Evolutionary conservation across 2,888 invertebrate species (phyloP), one percentile per base, ranked within the genome.

Genomic region (Ophion costatus): DNA sequence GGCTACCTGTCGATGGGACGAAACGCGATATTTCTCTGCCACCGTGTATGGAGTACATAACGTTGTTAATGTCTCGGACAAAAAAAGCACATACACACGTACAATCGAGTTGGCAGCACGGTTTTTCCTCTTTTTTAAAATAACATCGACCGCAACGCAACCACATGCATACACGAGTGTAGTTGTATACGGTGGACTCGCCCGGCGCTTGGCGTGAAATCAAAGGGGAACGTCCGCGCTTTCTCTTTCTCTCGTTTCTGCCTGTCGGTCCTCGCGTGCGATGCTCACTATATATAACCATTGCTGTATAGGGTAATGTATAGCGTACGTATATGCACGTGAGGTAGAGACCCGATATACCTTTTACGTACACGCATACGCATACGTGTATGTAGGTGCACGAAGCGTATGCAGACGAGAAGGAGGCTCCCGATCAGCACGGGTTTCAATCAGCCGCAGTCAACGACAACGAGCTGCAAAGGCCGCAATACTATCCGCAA

Each of bases 361-460:
- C 7, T 42, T 20, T 22, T 17, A 22, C 22, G 64, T 20, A 22
- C 17, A 24, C 33, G 38, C 1, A 24, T 33, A 17, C 66, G 14
- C 24, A 38, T 6, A 38, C 9, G 22, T 22, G 38, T 56, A 33
- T 76, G 63, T 64, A 64, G 20, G 51, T 69, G 14, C 10, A 75
- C 22, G 56, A 57, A 57, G 59, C 22, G 66, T 80, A 80, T 75
- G 78, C 73, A 74, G 80, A 86, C 33, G 64, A 61, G 24, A 74
- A 75, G 74, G 75, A 79, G 78, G 22, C 64, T 61, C 33, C 67
- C 57, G 56, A 80, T 56, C 64, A 51, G 63, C 74, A n/a, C 61
- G 82, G 73, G 74, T 86, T 83, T 83, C 83, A 86, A 86, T 86
- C 83, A 86, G 81, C 78, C 81, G 74, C 66, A 81, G 80, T 83